Evolutionary conservation across 2,113 vertebrate genomes (phyloP), one percentile per base, ranked within the genome.

Genomic region (Plecotus auritus): DNA sequence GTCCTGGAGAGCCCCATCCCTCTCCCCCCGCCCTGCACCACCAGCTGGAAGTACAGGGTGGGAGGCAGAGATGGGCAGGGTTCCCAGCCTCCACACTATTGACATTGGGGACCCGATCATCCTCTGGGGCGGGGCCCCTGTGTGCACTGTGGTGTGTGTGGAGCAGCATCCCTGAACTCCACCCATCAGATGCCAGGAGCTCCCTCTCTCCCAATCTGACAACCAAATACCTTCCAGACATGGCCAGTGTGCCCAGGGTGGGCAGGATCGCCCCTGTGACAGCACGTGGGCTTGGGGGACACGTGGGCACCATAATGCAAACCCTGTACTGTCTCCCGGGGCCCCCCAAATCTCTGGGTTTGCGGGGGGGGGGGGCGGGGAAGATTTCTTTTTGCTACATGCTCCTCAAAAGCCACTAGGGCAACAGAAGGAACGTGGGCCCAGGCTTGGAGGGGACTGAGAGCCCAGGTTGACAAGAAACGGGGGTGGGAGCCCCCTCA

Each of bases 131-230:
- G 2, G 10, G 22, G 16, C 11, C 2, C 1, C 13, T n/a, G 22
- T 13, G 70, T 7, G 70, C 40, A 1, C n/a, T 42, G 67, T 1
- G 47, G 4, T 2, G 1, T 1, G 1, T 1, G 45, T 1, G 17
- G 49, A 30, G 40, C n/a, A 16, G 37, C 1, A 1, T 18, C 51
- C 42, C 73, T 17, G 37, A 42, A 17, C 85, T 14, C 22, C 1
- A n/a, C 40, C 26, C 28, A 2, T 20, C n/a, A 16, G 11, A 22
- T 35, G 22, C 35, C 40, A 18, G 13, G 1, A 16, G 42, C 35
- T 3, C 26, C 56, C 83, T 37, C 11, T 1, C 4, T 67, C 47
- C 7, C 1, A 28, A 7, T 11, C 1, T 10, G 72, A 84, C 61
- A 67, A 20, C n/a, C 56, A 37, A n/a, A 51, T 17, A 45, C 5